Percentiles rank a stretch among this genome's conserved stretches.
Conservation (phyloP, 2,888 invertebrate genomes). For the Drosophila infuscata region DNA sequence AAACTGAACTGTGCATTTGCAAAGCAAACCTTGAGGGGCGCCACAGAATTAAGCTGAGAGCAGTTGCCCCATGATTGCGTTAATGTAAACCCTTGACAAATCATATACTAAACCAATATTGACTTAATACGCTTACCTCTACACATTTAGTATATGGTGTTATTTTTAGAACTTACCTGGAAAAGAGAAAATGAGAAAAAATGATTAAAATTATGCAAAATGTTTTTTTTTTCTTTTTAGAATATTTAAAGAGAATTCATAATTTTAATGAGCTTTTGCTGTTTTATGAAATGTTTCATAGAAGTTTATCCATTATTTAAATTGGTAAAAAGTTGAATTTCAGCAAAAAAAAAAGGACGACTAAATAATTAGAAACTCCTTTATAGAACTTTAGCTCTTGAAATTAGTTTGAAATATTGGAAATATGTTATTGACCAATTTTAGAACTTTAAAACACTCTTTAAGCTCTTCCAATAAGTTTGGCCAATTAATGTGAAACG, state of each 20-base stretch:
- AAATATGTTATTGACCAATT: neutral
- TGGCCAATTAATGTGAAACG: neutral
- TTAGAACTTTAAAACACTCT: neutral
- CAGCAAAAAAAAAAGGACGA: no score
- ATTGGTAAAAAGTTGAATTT: no score
- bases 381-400: neutral
- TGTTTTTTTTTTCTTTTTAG: neutral
- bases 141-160: neutral
- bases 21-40: neutral
- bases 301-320: neutral
- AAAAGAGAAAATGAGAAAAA: neutral
- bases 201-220: neutral
- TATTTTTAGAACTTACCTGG: constrained; percentile 3
- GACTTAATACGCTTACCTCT: constrained; percentile 2
- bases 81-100: neutral
- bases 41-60: neutral
- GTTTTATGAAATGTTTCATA: neutral
- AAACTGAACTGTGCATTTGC: neutral
- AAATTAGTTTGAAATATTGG: neutral
- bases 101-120: neutral
- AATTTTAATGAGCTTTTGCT: neutral
- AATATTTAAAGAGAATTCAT: neutral
- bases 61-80: neutral
- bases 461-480: no score
- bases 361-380: no score